Base-by-base conservation (phyloP, 2,888 invertebrate genomes). In the Amphiduros pacificus region DNA sequence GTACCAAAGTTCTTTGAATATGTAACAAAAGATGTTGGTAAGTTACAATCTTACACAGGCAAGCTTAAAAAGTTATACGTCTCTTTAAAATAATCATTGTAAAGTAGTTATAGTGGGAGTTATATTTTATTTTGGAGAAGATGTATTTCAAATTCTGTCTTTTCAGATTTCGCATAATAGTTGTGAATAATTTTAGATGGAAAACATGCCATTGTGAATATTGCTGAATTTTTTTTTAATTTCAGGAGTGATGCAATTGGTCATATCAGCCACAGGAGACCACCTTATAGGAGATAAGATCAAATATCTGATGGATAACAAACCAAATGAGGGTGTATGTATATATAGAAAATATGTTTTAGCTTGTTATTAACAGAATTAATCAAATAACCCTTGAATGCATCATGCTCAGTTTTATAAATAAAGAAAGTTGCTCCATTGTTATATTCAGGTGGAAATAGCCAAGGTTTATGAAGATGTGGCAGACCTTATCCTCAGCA, bases 1-100 rank as follows among this genome's bases (percentile, higher is more conserved):
- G 78, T 79, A 4, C 78, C 78, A 26, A 72, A 72, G 49, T 79
- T 79, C 67, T 78, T 76, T 65, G 74, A 75, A 14, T 64, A 62
- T 41, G n/a, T 62, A 0, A 55, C 27, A 4, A 64, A 48, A 51
- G 64, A 65, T 55, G 54, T 36, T 24, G 65, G 65, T 65, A 55
- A 51, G 6, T 51, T 51, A 51, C 51, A 51, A 51, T 51, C 17
- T 51, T 51, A 51, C 4, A 51, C 24, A 24, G 24, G 6, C 6
- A n/a, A 5, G 9, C 36, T 11, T 17, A 36, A 36, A 17, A 36
- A 11, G 11, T 36, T 36, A 17, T 36, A 17, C 9, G 9, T 36
- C 36, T 36, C 9, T 9, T 36, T 9, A 36, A 36, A 36, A 44
- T 6, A 6, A 9, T 5, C 44, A 11, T 17, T 44, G n/a, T 4